Percentiles rank a stretch among this genome's conserved stretches.
Conservation (phyloP, 2,797 vertebrate genomes). For the Tokudaia tokunoshimensis region DNA sequence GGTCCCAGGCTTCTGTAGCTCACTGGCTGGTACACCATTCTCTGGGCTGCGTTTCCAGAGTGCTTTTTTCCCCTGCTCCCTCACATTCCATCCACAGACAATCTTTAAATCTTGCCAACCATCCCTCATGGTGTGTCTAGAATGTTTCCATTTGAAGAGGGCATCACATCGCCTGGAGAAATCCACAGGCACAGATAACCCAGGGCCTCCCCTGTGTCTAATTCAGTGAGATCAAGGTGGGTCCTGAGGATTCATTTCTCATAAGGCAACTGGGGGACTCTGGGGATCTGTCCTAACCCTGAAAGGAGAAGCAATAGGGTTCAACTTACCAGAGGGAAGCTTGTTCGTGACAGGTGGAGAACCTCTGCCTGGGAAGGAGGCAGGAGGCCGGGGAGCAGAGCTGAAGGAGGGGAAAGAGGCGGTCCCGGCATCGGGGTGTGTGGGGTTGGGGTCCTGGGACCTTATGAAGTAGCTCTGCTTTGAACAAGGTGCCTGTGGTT, state of each 20-base stretch:
- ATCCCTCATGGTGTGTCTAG: neutral
- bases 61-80: neutral
- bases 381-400: neutral
- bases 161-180: neutral
- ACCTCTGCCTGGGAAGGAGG: neutral
- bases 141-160: neutral
- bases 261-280: neutral
- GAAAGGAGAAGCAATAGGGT: neutral
- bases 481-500: neutral
- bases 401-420: neutral
- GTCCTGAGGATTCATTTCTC: neutral
- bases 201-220: neutral
- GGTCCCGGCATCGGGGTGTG: too few relatives aligned
- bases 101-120: neutral
- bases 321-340: neutral
- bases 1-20: neutral
- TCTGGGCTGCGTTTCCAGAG: neutral
- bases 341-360: neutral
- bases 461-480: neutral
- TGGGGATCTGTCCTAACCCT: neutral
- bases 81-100: neutral
- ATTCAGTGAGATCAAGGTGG: neutral
- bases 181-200: neutral
- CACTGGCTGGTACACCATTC: neutral
- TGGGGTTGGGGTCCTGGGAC: too few relatives aligned